phyloP scores from a whole-genome alignment of 1,140 invertebrate genomes.

The Cryptotermes secundus region DNA sequence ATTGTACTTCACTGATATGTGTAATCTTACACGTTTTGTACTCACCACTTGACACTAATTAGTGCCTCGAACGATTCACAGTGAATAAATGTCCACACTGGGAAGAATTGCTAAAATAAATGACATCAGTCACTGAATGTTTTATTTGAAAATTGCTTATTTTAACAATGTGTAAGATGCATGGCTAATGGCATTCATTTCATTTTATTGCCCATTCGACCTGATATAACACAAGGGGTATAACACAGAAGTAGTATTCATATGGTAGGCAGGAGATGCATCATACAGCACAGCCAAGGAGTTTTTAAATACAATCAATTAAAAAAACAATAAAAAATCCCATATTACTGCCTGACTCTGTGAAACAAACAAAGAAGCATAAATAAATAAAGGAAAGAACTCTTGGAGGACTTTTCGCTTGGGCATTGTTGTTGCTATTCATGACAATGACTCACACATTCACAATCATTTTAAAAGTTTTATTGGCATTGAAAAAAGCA shows the following conservation, averaged over 20 bases:
- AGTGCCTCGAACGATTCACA: too few species aligned
- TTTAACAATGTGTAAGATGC: slow-evolving; percentile 37
- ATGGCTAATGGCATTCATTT: slow-evolving; percentile 35
- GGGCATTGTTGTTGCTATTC: neutral
- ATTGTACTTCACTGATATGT: too few species aligned
- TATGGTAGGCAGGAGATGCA: neutral
- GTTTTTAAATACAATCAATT: slow-evolving; percentile 12
- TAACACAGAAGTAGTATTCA: neutral
- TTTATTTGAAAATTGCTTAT: slow-evolving; percentile 37
- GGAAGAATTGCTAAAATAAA: slow-evolving; percentile 21
- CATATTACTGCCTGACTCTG: slow-evolving; percentile 8
- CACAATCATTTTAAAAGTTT: slow-evolving; percentile 35
- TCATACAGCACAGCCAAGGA: slow-evolving; percentile 33
- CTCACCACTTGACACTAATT: too few species aligned
- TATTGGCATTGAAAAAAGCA: slow-evolving; percentile 38
- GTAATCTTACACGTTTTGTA: too few species aligned
- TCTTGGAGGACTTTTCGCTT: slow-evolving; percentile 13
- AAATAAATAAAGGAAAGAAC: slow-evolving; percentile 6
- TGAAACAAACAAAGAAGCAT: neutral
- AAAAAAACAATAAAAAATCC: slow-evolving; percentile 20
- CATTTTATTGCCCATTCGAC: slow-evolving; percentile 33
- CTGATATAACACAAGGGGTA: slow-evolving; percentile 31
- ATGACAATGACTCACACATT: slow-evolving; percentile 35
- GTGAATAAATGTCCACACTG: too few species aligned
- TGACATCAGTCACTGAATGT: slow-evolving; percentile 35